Conservation (phyloP, 2,797 vertebrate species). For the Gambusia yucatana region DNA sequence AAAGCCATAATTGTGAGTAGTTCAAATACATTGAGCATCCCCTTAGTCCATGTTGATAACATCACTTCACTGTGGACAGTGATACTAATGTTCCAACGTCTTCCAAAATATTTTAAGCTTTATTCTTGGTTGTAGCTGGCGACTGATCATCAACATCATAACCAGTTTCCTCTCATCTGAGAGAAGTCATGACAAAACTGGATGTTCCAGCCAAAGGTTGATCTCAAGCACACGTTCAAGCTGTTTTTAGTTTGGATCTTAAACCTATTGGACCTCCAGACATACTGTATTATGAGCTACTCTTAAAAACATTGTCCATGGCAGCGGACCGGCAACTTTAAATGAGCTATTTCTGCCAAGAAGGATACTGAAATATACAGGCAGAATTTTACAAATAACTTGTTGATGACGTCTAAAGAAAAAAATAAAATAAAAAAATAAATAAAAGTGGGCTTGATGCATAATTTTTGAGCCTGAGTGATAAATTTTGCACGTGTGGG, state of each 20-base stretch:
- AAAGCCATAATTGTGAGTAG: neutral
- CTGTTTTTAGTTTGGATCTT: neutral
- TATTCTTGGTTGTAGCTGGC: neutral
- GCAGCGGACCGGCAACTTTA: neutral
- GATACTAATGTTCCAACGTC: neutral
- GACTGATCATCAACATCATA: neutral
- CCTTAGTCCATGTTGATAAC: neutral
- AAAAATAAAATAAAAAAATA: too few species aligned
- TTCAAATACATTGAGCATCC: neutral
- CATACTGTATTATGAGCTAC: neutral
- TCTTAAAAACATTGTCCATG: neutral
- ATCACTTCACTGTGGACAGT: neutral
- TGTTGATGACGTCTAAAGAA: neutral
- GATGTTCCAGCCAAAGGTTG: neutral
- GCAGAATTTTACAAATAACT: neutral
- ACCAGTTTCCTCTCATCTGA: neutral
- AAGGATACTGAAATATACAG: neutral
- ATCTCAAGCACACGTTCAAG: neutral
- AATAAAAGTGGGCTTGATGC: neutral
- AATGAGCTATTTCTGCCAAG: neutral
- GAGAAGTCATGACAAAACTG: neutral
- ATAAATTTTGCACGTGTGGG: neutral
- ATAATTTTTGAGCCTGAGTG: neutral
- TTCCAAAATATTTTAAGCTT: neutral
- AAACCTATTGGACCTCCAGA: neutral